Evolutionary conservation across 64 coral and sea anemone genomes (phyloP).

Genomic region (Catalaphyllia jardinei): DNA sequence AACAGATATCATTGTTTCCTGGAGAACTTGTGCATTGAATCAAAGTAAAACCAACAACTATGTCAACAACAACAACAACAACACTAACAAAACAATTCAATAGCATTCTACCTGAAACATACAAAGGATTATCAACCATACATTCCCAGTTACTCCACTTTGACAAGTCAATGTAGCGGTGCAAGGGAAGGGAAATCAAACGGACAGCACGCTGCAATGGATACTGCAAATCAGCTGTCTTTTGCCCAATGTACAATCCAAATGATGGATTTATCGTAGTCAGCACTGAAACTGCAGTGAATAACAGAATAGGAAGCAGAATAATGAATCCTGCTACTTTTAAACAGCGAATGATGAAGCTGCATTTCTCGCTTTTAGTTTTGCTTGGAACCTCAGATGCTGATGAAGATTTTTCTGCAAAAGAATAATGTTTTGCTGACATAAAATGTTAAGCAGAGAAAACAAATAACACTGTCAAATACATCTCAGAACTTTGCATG

Average conservation of each 20-base stretch:
- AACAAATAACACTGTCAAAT: no score
- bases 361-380: neutral
- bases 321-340: slow-evolving; percentile 24
- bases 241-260: slow-evolving; percentile 57
- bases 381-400: neutral
- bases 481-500: no score
- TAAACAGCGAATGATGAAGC: neutral
- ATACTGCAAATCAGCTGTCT: slow-evolving; percentile 66
- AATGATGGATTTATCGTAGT: slow-evolving; percentile 24
- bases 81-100: neutral
- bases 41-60: neutral
- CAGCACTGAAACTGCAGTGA: slow-evolving; percentile 1
- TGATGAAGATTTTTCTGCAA: slow-evolving; percentile 5
- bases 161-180: slow-evolving; percentile 58
- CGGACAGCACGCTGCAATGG: slow-evolving; percentile 52
- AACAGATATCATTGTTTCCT: no score
- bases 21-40: neutral
- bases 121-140: slow-evolving; percentile 71
- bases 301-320: neutral
- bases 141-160: slow-evolving; percentile 69
- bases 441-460: no score
- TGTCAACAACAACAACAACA: no score
- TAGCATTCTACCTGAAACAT: slow-evolving; percentile 45
- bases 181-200: slow-evolving; percentile 50
- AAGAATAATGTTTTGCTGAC: neutral